Conservation (phyloP, 2,113 vertebrate species). For the Panurus biarmicus region DNA sequence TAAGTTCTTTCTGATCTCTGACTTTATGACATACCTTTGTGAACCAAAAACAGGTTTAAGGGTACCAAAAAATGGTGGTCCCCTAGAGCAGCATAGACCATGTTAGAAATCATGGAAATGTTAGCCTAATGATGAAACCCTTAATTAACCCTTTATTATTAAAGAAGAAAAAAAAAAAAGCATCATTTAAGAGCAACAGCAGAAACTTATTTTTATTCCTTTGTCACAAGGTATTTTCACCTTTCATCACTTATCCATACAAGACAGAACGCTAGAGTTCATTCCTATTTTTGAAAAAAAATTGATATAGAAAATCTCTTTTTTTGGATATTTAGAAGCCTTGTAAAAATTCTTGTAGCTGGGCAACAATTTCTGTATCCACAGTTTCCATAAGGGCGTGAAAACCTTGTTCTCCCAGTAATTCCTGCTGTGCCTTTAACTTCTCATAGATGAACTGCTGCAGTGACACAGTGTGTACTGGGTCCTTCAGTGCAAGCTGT, state of each 20-base stretch:
- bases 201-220: constrained; percentile 17
- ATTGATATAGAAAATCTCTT: neutral
- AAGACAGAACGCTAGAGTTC: neutral
- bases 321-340: constrained; percentile 72
- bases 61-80: neutral
- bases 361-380: constrained; percentile 90
- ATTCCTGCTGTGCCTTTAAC: constrained; percentile 89
- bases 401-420: constrained; percentile 87
- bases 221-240: constrained; percentile 1
- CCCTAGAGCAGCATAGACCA: neutral
- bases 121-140: neutral
- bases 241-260: constrained; percentile 9
- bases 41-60: neutral
- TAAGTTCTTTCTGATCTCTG: neutral
- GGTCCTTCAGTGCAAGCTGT: constrained; percentile 92
- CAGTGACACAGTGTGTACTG: constrained; percentile 89
- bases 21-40: neutral
- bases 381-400: constrained; percentile 93
- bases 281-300: neutral
- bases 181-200: neutral
- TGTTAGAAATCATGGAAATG: neutral
- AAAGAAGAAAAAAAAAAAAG: neutral
- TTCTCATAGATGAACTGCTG: constrained; percentile 95
- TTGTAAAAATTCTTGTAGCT: constrained; percentile 92
- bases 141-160: neutral